Base-by-base conservation (phyloP, 2,888 invertebrate genomes). In the Cremastinae sp. region DNA sequence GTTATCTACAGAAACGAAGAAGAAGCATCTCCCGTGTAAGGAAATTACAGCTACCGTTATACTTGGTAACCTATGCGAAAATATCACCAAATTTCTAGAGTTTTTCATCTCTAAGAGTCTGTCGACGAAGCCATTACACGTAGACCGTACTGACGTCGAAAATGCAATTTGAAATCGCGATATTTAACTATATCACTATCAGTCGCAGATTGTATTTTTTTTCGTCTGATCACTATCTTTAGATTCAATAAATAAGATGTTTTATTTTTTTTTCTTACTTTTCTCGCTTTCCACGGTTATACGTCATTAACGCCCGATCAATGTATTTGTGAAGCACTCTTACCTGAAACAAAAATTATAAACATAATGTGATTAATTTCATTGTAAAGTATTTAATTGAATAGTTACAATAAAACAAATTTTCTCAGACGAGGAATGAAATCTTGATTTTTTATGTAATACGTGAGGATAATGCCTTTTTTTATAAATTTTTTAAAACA, bases 31-130 rank as follows among this genome's bases (percentile, higher is more conserved):
- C 65, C 68, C 70, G 56, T 41, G 72, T 76, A 56, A 75, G 77
- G 74, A 80, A 77, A 80, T 80, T 79, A 80, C 74, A 74, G 76
- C 74, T 54, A 53, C 72, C 56, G 72, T 72, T 72, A 73, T 65
- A 68, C 61, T 76, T 70, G 53, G 53, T 34, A 66, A 65, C 56
- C 65, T n/a, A 59, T 77, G 22, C 77, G 54, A 69, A 73, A 77
- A 77, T 66, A 77, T 74, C 77, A 66, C 77, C 73, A 70, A 77
- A 77, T 73, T 77, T 74, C 77, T 70, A 70, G 61, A 49, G 71
- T 66, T 76, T 49, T 73, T 76, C 54, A 38, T 53, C 49, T 61
- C 73, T n/a, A n/a, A n/a, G n/a, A n/a, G n/a, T n/a, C n/a, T n/a
- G n/a, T n/a, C n/a, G n/a, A n/a, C n/a, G n/a, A n/a, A n/a, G n/a